Base-by-base conservation (phyloP, 1,140 invertebrate genomes). In the Zaprionus ornatus region DNA sequence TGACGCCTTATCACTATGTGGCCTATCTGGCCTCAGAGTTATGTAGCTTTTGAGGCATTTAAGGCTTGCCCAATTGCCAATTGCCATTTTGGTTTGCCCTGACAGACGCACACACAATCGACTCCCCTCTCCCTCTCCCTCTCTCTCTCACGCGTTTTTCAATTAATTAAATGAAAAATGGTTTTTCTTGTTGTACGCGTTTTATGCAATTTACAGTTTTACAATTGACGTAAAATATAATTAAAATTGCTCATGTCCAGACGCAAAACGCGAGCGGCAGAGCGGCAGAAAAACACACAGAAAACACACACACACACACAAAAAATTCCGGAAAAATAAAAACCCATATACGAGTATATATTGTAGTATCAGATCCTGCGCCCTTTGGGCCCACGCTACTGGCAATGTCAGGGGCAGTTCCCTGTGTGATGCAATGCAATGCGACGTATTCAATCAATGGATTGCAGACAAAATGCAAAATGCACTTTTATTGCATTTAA, bases 221-320 rank as follows among this genome's bases (percentile, higher is more conserved):
- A 87, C 84, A 86, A 90, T 88, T 88, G 84, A 88, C 84, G 85
- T 88, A 76, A 88, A 88, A 88, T 88, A 88, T 88, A 88, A 88
- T 88, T 88, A 88, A 88, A 88, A 88, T 83, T 84, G 84, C 57
- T 80, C 65, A 69, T 80, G 81, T 84, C 79, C 77, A 78, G 81
- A 75, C 82, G 74, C 82, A 78, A 78, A 69, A 59, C 37, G 74
- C 45, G 6, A 40, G 59, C 23, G 45, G 45, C 45, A 10, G 19
- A 40, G 64, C 45, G 62, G 76, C 65, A 42, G 12, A 54, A 66
- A 45, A 59, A 45, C 21, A 45, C 54, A 45, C 21, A 62, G n/a
- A 63, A 60, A 19, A 62, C 45, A 62, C 9, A 21, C 12, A 29
- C 4, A 62, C 45, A 62, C 9, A 21, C 12, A 29, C 4, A 27